These are phyloP conservation scores for Zygaena filipendulae DNA, from an alignment of 2,888 invertebrate species.

Conservation along the genomic window DNA sequence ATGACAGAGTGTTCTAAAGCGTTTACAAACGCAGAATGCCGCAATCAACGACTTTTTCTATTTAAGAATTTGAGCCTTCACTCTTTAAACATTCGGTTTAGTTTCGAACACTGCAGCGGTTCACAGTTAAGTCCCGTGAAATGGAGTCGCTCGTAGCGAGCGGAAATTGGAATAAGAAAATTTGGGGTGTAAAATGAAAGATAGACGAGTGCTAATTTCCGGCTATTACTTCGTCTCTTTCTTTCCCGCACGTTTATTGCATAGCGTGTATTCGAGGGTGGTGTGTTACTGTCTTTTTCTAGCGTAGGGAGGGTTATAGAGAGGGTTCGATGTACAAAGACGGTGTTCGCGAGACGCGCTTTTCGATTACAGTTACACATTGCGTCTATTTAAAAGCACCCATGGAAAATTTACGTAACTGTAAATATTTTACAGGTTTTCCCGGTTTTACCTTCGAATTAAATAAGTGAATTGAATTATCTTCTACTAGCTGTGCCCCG, in stretches of 20 bases:
- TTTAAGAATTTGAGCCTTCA: constrained; percentile 25
- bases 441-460: too few relatives aligned
- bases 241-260: constrained; percentile 64
- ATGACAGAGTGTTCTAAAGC: constrained; percentile 69
- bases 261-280: constrained; percentile 40
- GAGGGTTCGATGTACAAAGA: too few relatives aligned
- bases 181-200: constrained; percentile 82
- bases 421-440: too few relatives aligned
- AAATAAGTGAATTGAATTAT: too few relatives aligned
- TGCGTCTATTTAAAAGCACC: too few relatives aligned
- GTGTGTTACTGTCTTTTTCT: constrained; percentile 54
- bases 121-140: constrained; percentile 33
- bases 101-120: constrained; percentile 5
- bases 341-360: too few relatives aligned
- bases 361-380: too few relatives aligned
- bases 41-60: constrained; percentile 21
- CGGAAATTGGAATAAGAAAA: constrained; percentile 82
- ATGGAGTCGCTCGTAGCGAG: constrained; percentile 44
- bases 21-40: constrained; percentile 37
- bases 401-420: too few relatives aligned
- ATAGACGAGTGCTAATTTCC: constrained; percentile 81
- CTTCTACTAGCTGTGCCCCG: too few relatives aligned
- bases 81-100: constrained; percentile 19
- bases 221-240: constrained; percentile 68
- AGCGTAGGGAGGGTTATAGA: constrained; percentile 35